Conservation (phyloP, 64 coral and sea anemone species). For the Montipora efflorescens region DNA sequence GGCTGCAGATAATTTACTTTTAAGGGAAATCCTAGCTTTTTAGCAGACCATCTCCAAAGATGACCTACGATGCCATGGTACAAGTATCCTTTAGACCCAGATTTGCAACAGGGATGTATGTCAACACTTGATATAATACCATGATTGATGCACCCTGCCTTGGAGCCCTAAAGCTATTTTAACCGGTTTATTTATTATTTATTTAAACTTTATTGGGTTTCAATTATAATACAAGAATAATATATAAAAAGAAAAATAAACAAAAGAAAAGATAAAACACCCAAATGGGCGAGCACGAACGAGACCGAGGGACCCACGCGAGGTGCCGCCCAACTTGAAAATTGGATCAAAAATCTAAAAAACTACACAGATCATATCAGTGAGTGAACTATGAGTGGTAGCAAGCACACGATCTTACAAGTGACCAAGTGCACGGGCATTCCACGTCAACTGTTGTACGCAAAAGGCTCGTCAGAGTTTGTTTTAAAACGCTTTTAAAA, state of each 20-base stretch:
- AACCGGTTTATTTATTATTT: no score
- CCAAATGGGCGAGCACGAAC: conserved; percentile 2
- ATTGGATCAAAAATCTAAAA: neutral
- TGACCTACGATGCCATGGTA: no score
- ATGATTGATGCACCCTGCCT: no score
- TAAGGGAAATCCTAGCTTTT: no score
- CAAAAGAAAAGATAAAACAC: neutral
- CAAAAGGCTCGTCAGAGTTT: conserved; percentile 1
- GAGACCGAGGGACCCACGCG: conserved; percentile 14
- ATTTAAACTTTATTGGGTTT: no score
- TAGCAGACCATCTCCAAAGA: no score
- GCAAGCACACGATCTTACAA: neutral
- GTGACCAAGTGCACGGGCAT: conserved; percentile 4
- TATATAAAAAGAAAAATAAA: neutral
- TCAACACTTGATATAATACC: no score
- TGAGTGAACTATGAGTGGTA: neutral
- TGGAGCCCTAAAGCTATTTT: no score
- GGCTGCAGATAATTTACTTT: no score
- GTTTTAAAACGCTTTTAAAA: conserved; percentile 30
- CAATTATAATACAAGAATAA: no score
- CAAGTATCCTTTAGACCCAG: no score
- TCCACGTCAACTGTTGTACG: neutral
- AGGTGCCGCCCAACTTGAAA: conserved; percentile 4
- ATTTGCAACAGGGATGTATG: no score
- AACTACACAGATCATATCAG: neutral